Evolutionary conservation across 2,797 vertebrate genomes (phyloP).

Genomic region (Champsocephalus esox): DNA sequence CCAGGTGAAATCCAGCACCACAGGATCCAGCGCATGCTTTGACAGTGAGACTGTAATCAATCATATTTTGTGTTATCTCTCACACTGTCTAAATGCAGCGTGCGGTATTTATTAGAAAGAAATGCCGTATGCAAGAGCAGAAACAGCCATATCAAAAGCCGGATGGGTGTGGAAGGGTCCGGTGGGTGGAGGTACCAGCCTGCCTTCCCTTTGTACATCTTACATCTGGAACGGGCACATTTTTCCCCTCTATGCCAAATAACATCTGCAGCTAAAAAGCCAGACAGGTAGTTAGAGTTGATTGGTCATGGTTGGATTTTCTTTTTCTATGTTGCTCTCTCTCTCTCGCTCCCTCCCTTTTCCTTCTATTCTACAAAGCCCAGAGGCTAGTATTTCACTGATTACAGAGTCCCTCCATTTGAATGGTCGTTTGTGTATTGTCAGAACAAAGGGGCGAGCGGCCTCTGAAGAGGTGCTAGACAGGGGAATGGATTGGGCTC

Average conservation of each 20-base stretch:
- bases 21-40: slow-evolving; percentile 12
- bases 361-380: slow-evolving; percentile 80
- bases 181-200: slow-evolving; percentile 79
- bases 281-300: slow-evolving; percentile 89
- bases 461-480: slow-evolving; percentile 90
- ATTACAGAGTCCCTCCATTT: slow-evolving; percentile 89
- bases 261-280: slow-evolving; percentile 86
- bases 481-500: slow-evolving; percentile 88
- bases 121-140: slow-evolving; percentile 34
- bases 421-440: slow-evolving; percentile 91
- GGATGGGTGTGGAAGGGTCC: slow-evolving; percentile 67
- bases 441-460: slow-evolving; percentile 88
- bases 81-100: slow-evolving; percentile 40
- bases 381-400: slow-evolving; percentile 90
- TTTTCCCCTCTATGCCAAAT: slow-evolving; percentile 69
- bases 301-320: slow-evolving; percentile 87
- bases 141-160: slow-evolving; percentile 66
- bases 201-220: slow-evolving; percentile 74
- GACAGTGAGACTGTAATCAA: slow-evolving; percentile 40
- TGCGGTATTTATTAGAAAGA: slow-evolving; percentile 53
- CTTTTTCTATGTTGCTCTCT: slow-evolving; percentile 57
- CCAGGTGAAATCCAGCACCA: slow-evolving; percentile 11
- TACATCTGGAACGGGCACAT: slow-evolving; percentile 81
- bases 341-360: slow-evolving; percentile 19
- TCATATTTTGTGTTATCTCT: slow-evolving; percentile 53